Conservation (phyloP, 1,140 invertebrate genomes). For the Psilanteris sp. region DNA sequence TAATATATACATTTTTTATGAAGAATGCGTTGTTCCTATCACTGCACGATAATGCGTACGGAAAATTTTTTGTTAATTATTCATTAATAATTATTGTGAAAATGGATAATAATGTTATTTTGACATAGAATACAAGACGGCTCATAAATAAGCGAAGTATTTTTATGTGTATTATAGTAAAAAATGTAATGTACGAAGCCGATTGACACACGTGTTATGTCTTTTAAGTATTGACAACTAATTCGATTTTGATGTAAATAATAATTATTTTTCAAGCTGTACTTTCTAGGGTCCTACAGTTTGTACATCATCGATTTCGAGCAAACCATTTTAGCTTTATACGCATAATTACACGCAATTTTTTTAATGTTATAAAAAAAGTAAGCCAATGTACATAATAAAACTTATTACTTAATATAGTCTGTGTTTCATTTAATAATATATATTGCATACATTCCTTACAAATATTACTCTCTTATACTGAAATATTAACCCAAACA, state of each 20-base stretch:
- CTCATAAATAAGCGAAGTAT: slow-evolving; percentile 46
- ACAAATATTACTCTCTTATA: too few species aligned
- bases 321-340: slow-evolving; percentile 65
- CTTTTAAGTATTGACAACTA: slow-evolving; percentile 47
- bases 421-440: slow-evolving; percentile 15
- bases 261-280: slow-evolving; percentile 64
- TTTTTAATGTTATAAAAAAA: slow-evolving; percentile 65
- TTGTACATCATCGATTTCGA: slow-evolving; percentile 63
- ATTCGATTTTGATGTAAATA: slow-evolving; percentile 62
- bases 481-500: too few species aligned
- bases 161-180: slow-evolving; percentile 60
- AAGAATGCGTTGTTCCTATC: slow-evolving; percentile 63
- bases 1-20: too few species aligned
- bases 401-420: slow-evolving; percentile 64
- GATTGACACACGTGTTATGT: slow-evolving; percentile 43
- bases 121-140: slow-evolving; percentile 23
- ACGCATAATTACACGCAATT: slow-evolving; percentile 63
- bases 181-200: slow-evolving; percentile 23
- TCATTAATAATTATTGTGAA: slow-evolving; percentile 32
- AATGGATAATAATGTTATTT: slow-evolving; percentile 38
- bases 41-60: slow-evolving; percentile 39
- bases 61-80: slow-evolving; percentile 23
- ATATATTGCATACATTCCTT: too few species aligned
- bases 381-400: slow-evolving; percentile 64
- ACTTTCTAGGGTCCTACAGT: slow-evolving; percentile 62